Evolutionary conservation across 1,140 invertebrate genomes (phyloP), one percentile per base, ranked within the genome.

Genomic region (Camponotus pennsylvanicus): DNA sequence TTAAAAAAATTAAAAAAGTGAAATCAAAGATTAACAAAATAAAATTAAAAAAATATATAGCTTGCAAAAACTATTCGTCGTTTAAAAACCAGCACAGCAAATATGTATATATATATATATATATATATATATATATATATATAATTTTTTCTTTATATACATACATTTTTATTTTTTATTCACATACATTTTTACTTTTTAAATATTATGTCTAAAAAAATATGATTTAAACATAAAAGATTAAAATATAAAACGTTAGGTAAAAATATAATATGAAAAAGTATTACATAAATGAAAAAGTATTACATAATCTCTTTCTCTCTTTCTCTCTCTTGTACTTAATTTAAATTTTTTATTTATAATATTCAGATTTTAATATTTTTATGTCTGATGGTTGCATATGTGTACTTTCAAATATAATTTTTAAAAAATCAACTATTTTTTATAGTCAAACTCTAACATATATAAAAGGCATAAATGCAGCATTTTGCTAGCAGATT

Each of bases 401-500:
- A 34, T 69, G 8, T 42, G 11, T 21, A 69, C 9, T 49, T 52
- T 64, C 4, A 59, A 18, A 9, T 59, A 13, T 0, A 15, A 42
- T 27, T 27, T 27, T 27, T 27, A 27, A 27, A 27, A 27, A 27
- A 0, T 27, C 27, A 27, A 57, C 61, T 21, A 34, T 45, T 59
- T 42, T 37, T 5, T 8, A 45, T 13, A 3, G 32, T 21, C 1
- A 71, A 80, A 55, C 42, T 52, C 27, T 27, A 27, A 27, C 1
- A 27, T 27, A 27, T 27, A 40, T 8, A 18, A 18, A 7, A 59
- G 34, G 3, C 15, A 9, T 42, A 49, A 61, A 73, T 13, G 18
- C 66, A 42, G 42, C 27, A 59, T 45, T 34, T 18, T 34, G 32
- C 32, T 76, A 40, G 7, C 21, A 61, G 21, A 83, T 75, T 83